Evolutionary conservation across 2,888 invertebrate species (phyloP), one percentile per base, ranked within the genome.

Genomic region (Xylocampa areola): DNA sequence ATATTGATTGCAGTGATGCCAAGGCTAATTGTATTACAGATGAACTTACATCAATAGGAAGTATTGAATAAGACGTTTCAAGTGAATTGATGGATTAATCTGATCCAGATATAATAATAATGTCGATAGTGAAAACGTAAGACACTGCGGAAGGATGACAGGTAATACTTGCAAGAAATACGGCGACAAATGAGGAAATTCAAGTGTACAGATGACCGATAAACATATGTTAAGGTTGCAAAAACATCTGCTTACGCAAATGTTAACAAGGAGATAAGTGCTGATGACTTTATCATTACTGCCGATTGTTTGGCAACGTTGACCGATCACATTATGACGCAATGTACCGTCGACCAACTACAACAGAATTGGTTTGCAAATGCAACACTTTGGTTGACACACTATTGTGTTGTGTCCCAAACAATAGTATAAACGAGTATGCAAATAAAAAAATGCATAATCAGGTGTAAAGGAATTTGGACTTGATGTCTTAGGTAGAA

Each of bases 321-420:
- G 63, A 62, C 59, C 25, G 45, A 44, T 49, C 47, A 45, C 54
- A 44, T 39, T 29, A 45, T 73, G 58, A 40, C 25, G 60, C 48
- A 69, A 76, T 23, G 45, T 35, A 59, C 73, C 68, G 53, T 61
- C 66, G 53, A 59, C 27, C 52, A 47, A 50, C 23, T 49, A 67
- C 68, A 71, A 72, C 59, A 61, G 60, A 68, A 74, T 76, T 67
- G 53, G 58, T 79, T 80, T 75, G 85, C 83, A 70, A 79, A 84
- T 75, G 79, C 76, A 71, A 64, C 74, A 68, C 79, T 77, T 76
- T 76, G 59, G 75, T 77, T 80, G 80, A 77, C 81, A 77, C 77
- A 76, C 78, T 68, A 86, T 87, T 86, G 84, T 87, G 51, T 87
- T 86, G 84, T 87, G 51, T 73, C 53, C 55, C 40, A 73, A 80